Conservation (phyloP, 2,797 vertebrate species). For the Coendou prehensilis region DNA sequence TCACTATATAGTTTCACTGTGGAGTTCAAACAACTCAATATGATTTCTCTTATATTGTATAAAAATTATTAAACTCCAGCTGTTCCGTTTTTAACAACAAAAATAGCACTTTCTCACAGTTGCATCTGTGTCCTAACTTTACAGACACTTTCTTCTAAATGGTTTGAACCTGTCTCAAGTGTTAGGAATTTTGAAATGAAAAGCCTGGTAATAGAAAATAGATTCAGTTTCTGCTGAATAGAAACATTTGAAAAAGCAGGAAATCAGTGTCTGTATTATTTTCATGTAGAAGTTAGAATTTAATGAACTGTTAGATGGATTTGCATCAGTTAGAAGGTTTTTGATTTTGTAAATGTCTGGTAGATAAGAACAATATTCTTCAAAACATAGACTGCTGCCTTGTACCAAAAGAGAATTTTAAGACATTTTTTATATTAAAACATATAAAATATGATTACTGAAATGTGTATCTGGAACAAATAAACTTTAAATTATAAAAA, state of each 20-base stretch:
- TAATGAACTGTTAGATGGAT: not conserved
- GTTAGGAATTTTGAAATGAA: conserved; percentile 57
- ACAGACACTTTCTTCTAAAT: not conserved
- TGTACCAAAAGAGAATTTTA: not conserved
- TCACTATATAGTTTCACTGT: not conserved
- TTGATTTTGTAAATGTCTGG: conserved; percentile 18
- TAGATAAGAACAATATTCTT: not conserved
- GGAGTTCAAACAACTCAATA: not conserved
- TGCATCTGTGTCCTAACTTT: not conserved
- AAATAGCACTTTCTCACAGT: not conserved
- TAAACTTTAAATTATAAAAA: not conserved
- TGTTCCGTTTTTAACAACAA: not conserved
- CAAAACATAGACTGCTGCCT: not conserved
- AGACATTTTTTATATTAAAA: not conserved
- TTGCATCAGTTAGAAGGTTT: conserved; percentile 5
- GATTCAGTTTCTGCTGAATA: not conserved
- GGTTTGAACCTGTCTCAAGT: conserved; percentile 33
- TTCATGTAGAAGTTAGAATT: conserved; percentile 40
- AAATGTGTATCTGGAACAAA: not conserved
- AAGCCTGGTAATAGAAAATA: conserved; percentile 20
- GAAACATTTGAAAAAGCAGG: conserved; percentile 4
- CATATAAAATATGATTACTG: not conserved
- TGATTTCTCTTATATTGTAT: not conserved
- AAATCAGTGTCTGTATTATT: not conserved
- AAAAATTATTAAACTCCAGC: conserved; percentile 15